These are phyloP conservation scores for Ibycter americanus DNA, from an alignment of 2,797 vertebrate genomes.

Conservation along the genomic window DNA sequence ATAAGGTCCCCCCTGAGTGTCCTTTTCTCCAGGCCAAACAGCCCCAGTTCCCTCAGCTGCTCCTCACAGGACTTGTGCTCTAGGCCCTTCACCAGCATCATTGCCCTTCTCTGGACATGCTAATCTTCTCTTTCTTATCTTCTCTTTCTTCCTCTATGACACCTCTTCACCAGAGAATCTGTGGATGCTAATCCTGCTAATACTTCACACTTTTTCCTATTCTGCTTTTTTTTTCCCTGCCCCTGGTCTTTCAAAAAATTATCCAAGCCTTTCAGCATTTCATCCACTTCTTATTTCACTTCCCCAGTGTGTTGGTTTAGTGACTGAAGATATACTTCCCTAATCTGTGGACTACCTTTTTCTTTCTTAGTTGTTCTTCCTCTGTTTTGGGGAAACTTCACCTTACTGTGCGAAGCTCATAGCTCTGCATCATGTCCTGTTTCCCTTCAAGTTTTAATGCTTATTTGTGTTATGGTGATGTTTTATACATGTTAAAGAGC, in stretches of 20 bases:
- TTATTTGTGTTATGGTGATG: background rate
- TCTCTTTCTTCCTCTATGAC: background rate
- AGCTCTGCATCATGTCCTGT: background rate
- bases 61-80: too few species aligned
- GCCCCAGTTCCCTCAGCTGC: too few species aligned
- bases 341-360: slow-evolving; percentile 4
- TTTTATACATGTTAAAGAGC: background rate
- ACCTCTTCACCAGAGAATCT: background rate
- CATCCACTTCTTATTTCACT: slow-evolving; percentile 34
- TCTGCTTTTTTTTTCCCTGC: background rate
- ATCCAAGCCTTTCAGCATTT: background rate
- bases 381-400: slow-evolving; percentile 38
- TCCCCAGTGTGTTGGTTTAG: background rate
- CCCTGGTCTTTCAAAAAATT: background rate
- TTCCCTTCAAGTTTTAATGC: background rate
- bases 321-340: slow-evolving; percentile 5
- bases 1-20: too few species aligned
- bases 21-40: too few species aligned
- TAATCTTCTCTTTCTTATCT: background rate
- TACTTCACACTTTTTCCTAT: background rate
- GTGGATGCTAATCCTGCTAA: background rate
- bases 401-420: background rate
- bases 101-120: too few species aligned
- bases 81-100: too few species aligned
- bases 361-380: slow-evolving; percentile 37